These are phyloP conservation scores for Charaxes varanes DNA, from an alignment of 1,140 invertebrate species.

Conservation along the genomic window DNA sequence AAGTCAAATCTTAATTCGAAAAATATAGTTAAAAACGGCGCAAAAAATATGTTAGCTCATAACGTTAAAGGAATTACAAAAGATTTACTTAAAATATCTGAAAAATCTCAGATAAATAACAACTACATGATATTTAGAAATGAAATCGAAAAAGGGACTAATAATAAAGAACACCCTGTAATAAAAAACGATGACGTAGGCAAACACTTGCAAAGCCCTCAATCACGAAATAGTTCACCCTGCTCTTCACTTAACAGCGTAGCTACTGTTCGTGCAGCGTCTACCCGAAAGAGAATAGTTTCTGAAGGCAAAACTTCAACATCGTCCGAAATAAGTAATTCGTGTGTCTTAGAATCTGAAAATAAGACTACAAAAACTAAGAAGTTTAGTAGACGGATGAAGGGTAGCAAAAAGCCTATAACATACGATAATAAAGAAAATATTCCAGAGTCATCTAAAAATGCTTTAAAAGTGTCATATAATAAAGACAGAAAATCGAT, in stretches of 20 bases:
- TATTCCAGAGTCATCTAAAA: slow-evolving; percentile 33
- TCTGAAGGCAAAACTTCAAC: slow-evolving; percentile 19
- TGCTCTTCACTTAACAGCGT: slow-evolving; percentile 52
- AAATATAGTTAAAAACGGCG: slow-evolving; percentile 6
- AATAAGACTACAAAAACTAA: slow-evolving; percentile 24
- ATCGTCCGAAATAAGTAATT: slow-evolving; percentile 27
- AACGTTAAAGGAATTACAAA: slow-evolving; percentile 21
- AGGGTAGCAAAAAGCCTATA: slow-evolving; percentile 24
- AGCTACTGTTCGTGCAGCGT: slow-evolving; percentile 34
- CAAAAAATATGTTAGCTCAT: slow-evolving; percentile 5
- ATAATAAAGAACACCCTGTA: slow-evolving; percentile 12
- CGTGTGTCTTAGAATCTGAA: slow-evolving; percentile 14
- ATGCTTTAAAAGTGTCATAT: slow-evolving; percentile 13
- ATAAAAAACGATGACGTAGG: slow-evolving; percentile 21
- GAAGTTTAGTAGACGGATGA: slow-evolving; percentile 26
- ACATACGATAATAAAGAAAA: slow-evolving; percentile 47
- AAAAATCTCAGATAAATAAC: slow-evolving; percentile 22
- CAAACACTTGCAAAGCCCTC: slow-evolving; percentile 26
- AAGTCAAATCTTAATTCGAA: background rate
- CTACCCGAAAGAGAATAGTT: slow-evolving; percentile 18
- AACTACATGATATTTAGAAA: slow-evolving; percentile 49
- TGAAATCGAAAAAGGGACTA: slow-evolving; percentile 33
- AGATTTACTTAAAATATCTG: slow-evolving; percentile 27
- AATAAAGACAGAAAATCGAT: slow-evolving; percentile 15
- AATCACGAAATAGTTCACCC: slow-evolving; percentile 48